Evolutionary conservation across 2,797 vertebrate species (phyloP), one percentile per base, ranked within the genome.

Genomic region (Australoheros facetus): DNA sequence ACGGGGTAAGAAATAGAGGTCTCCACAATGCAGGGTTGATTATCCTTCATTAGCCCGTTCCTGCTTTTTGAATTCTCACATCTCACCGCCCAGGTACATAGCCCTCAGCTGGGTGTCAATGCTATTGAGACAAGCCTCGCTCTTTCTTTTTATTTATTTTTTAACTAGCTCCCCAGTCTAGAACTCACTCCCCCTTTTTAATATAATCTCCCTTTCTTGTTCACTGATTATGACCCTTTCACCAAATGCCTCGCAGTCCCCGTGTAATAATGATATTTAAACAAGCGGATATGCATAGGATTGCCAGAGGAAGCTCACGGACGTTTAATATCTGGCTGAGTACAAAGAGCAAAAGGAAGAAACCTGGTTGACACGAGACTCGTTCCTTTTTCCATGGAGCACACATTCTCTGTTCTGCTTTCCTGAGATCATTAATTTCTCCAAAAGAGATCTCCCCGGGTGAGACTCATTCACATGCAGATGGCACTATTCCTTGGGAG

Each of bases 371-470:
- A 90, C 53, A 78, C 76, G 83, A 91, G 85, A 84, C 69, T 77
- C 32, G 51, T 80, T 92, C 86, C 80, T 74, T 91, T 92, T 85
- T 88, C 83, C 84, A 81, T 5, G 71, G 82, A 93, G 91, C 87
- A 81, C 77, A 74, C 83, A 70, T 88, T 83, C 88, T 93, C 91
- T 90, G 84, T 93, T 94, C 95, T 92, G 90, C 89, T 92, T 95
- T 94, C 89, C 82, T 85, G 83, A 94, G 91, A 96, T 95, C 95
- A 96, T 96, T 96, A 94, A 96, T 96, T 95, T 94, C 88, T 95
- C 90, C 87, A 92, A 95, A 94, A 95, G 93, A 95, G 90, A 95
- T 94, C 92, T 95, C 93, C 91, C 93, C 70, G 89, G 93, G 92
- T 95, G 91, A 93, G 91, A 92, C 91, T 94, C 94, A 95, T 95